These are phyloP conservation scores for Thinocorus orbignyianus DNA, from an alignment of 2,113 vertebrate species.

Conservation along the genomic window DNA sequence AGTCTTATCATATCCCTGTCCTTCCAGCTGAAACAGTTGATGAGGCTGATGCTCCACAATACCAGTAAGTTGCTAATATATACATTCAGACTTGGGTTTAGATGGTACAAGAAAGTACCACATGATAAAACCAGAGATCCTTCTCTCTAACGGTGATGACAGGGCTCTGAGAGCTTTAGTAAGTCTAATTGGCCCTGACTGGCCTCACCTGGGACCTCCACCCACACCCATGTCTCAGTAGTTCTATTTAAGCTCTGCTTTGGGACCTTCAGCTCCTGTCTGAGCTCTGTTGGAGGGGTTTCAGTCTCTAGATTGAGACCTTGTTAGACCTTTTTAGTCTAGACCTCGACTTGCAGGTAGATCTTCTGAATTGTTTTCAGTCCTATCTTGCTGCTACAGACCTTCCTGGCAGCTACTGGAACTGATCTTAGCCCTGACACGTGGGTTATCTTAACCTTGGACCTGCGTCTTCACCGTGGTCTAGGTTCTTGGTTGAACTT, in stretches of 20 bases:
- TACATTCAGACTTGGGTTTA: neutral
- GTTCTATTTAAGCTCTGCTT: neutral
- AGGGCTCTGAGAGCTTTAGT: neutral
- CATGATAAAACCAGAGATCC: neutral
- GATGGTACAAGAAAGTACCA: neutral
- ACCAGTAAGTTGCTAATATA: neutral
- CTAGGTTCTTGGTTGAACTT: neutral
- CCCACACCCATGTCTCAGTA: neutral
- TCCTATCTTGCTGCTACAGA: rapidly evolving
- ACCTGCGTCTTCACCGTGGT: neutral
- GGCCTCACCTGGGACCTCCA: neutral
- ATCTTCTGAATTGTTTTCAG: neutral
- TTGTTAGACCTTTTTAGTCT: rapidly evolving
- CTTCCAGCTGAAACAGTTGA: neutral
- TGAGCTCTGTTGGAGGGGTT: rapidly evolving
- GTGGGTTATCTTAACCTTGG: neutral
- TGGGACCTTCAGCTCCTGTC: rapidly evolving
- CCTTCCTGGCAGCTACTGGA: neutral
- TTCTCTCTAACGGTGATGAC: neutral
- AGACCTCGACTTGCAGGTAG: rapidly evolving
- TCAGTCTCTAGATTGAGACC: rapidly evolving
- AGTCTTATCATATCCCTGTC: neutral
- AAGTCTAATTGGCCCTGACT: neutral
- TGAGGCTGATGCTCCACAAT: neutral
- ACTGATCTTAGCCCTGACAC: neutral